Conservation (phyloP, 2,113 vertebrate species). For the Notothenia coriiceps region DNA sequence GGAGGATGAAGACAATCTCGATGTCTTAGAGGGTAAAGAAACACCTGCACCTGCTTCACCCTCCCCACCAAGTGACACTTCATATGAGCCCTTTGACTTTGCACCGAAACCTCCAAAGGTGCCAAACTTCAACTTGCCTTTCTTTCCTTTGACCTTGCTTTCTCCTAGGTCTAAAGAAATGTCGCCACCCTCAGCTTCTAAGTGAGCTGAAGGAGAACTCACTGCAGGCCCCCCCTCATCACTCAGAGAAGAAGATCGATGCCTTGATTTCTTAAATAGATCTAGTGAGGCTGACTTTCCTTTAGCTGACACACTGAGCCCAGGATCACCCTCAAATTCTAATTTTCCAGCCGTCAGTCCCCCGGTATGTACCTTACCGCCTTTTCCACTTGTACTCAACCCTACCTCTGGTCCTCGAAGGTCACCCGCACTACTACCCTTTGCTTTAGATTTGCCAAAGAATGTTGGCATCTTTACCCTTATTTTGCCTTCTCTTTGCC, state of each 20-base stretch:
- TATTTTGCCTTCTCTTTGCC: slow-evolving; percentile 84
- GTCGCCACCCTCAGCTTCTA: slow-evolving; percentile 84
- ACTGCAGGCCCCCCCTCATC: slow-evolving; percentile 87
- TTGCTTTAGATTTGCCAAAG: slow-evolving; percentile 91
- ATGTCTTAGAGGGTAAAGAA: slow-evolving; percentile 83
- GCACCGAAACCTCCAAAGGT: slow-evolving; percentile 95
- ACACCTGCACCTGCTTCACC: slow-evolving; percentile 79
- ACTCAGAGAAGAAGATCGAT: slow-evolving; percentile 90
- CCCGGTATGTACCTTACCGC: slow-evolving; percentile 85
- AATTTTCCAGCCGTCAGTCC: slow-evolving; percentile 76
- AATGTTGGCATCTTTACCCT: slow-evolving; percentile 94
- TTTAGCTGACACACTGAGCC: slow-evolving; percentile 81
- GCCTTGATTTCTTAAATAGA: slow-evolving; percentile 89
- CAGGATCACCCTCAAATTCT: slow-evolving; percentile 70
- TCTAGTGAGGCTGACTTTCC: slow-evolving; percentile 88
- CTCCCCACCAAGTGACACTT: slow-evolving; percentile 90
- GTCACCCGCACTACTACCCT: slow-evolving; percentile 79
- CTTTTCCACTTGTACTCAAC: slow-evolving; percentile 81
- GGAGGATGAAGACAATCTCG: slow-evolving; percentile 90
- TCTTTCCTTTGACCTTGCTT: slow-evolving; percentile 84
- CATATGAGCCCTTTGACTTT: slow-evolving; percentile 93
- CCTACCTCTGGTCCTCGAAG: slow-evolving; percentile 73
- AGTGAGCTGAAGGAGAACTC: slow-evolving; percentile 81
- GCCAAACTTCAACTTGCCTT: slow-evolving; percentile 91
- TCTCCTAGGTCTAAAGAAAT: slow-evolving; percentile 83